Base-by-base conservation (phyloP, 1,140 invertebrate genomes). In the Temnothorax curvispinosus region DNA sequence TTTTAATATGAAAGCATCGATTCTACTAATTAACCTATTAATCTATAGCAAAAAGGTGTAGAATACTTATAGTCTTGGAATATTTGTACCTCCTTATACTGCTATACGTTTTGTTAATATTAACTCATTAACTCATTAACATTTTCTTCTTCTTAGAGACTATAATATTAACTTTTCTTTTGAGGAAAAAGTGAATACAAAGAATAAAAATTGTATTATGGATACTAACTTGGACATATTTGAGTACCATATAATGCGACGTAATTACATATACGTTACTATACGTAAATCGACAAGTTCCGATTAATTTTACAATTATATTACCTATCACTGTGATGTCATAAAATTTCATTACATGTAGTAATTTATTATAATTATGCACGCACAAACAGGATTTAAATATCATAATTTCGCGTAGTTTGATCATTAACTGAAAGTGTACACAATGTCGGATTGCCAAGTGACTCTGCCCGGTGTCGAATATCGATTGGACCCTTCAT, bases 401-500 rank as follows among this genome's bases (percentile, higher is more conserved):
- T 54, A 47, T 50, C 21, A 7, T n/a, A 52, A 69, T 27, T 44
- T 69, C 11, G 41, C 0, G 5, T 41, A 47, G 6, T 47, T 41
- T 47, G 11, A 69, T 47, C 27, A 58, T 56, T 71, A 81, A 71
- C 32, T 8, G 21, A 6, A 81, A 41, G 13, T 41, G 9, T 27
- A 38, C 52, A 64, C 64, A 67, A 54, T 54, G 6, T 5, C 60
- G 15, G 18, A 47, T 60, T 27, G 38, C 58, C 15, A 44, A 64
- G 32, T 41, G 38, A 65, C 84, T 74, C 56, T 85, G 60, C 6
- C 50, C 15, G 32, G 32, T 67, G 52, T 52, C 44, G 76, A 81
- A 87, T 87, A 87, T 87, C 85, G 85, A 87, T 87, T 81, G 60
- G 44, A 56, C 65, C 50, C 52, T 69, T 62, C 9, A 52, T 62